Percentiles rank a stretch among this genome's conserved stretches.
These are phyloP conservation scores for Drosophila borborema DNA, from an alignment of 2,888 invertebrate genomes.

Conservation along the genomic window DNA sequence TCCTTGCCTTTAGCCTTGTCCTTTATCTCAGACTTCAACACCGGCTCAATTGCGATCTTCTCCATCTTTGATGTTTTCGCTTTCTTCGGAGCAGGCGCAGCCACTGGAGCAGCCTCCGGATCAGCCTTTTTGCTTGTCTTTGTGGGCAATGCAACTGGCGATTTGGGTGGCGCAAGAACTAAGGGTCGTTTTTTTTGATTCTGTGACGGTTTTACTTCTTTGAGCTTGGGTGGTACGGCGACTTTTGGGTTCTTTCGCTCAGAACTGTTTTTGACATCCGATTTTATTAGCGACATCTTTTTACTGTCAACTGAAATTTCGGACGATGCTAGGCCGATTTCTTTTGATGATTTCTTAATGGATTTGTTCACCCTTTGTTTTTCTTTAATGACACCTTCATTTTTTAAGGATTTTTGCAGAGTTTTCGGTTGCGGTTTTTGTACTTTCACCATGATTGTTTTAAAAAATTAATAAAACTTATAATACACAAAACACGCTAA, in stretches of 20 bases:
- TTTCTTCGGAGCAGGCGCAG: neutral
- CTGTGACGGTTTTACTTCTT: slow-evolving; percentile 7
- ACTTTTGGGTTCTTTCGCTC: slow-evolving; percentile 1
- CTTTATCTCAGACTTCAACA: neutral
- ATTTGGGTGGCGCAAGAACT: slow-evolving; percentile 58
- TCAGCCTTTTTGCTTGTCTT: slow-evolving; percentile 33
- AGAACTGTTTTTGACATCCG: slow-evolving; percentile 9
- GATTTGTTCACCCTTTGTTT: slow-evolving; percentile 40
- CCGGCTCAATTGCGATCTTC: neutral
- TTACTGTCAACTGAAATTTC: slow-evolving; percentile 5
- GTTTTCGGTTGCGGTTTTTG: slow-evolving; percentile 68
- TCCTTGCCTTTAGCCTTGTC: neutral
- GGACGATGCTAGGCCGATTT: neutral
- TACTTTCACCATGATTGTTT: slow-evolving; percentile 67
- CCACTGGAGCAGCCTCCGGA: neutral
- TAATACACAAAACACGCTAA: slow-evolving; percentile 42
- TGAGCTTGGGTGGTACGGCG: neutral
- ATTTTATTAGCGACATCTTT: slow-evolving; percentile 27
- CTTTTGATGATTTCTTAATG: slow-evolving; percentile 27
- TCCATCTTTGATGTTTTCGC: neutral
- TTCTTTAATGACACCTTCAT: slow-evolving; percentile 47
- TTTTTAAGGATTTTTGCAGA: slow-evolving; percentile 45
- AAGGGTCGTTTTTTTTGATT: slow-evolving; percentile 42
- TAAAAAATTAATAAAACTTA: slow-evolving; percentile 23
- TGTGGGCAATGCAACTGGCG: slow-evolving; percentile 39